A percentile compares a stretch with the other conserved stretches of the same genome.
Conservation (phyloP, 2,113 vertebrate species). For the Gymnorhina tibicen region DNA sequence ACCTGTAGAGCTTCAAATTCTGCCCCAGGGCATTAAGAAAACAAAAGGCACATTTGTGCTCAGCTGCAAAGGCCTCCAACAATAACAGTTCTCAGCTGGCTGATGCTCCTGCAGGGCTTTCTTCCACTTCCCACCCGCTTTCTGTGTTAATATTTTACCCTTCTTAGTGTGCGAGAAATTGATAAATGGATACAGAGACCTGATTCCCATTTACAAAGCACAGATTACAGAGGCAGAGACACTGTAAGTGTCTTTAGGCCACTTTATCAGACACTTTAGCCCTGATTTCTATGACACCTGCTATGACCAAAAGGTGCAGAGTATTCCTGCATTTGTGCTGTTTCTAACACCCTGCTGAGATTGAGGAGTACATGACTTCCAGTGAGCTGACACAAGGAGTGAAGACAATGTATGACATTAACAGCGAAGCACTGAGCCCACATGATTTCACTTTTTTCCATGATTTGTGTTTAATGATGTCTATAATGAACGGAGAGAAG, state of each 20-base stretch:
- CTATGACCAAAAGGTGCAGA: neutral
- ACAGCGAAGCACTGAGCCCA: neutral
- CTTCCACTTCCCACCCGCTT: neutral
- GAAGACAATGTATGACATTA: neutral
- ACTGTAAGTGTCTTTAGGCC: neutral
- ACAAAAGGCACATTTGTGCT: slow-evolving; percentile 27
- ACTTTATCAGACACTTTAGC: neutral
- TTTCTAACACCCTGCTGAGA: neutral
- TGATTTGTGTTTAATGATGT: neutral
- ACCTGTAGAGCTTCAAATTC: slow-evolving; percentile 1
- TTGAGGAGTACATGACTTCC: neutral
- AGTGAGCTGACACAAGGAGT: neutral
- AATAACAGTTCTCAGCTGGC: neutral
- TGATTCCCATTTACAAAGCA: neutral
- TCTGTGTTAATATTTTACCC: neutral
- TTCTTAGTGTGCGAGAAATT: neutral
- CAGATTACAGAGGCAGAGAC: neutral
- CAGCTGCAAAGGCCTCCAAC: neutral
- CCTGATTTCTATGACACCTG: neutral
- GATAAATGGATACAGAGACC: neutral
- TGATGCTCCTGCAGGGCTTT: slow-evolving; percentile 12
- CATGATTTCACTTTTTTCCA: neutral
- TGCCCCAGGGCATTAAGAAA: neutral
- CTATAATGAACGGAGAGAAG: neutral
- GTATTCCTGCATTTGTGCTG: neutral